Percentiles rank a stretch among this genome's conserved stretches.
Conservation (phyloP, 35 echinoderm and acorn worm species). For the Eucidaris tribuloides region DNA sequence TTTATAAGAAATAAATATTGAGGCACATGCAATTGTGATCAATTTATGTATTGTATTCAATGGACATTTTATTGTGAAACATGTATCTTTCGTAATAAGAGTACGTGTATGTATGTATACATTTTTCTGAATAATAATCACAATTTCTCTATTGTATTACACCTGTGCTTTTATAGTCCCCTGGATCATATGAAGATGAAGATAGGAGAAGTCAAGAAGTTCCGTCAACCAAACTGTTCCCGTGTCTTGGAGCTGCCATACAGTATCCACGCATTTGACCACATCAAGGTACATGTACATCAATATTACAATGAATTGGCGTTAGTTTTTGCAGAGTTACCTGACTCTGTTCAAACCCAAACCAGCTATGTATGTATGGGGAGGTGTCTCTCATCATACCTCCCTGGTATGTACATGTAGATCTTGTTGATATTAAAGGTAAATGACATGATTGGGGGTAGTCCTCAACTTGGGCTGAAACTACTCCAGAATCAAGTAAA, state of each 20-base stretch:
- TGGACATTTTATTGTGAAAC: not conserved
- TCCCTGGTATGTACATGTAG: no score
- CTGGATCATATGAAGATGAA: conserved; percentile 53
- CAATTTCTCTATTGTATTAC: not conserved
- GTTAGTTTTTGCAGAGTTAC: no score
- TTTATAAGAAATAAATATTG: not conserved
- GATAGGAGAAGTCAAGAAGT: conserved; percentile 69
- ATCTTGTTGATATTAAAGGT: no score
- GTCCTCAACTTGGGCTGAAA: no score
- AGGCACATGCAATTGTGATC: not conserved
- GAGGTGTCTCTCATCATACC: no score
- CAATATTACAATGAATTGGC: no score
- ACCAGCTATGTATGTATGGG: no score
- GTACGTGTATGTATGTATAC: not conserved
- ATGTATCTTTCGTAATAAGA: not conserved
- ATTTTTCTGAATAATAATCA: not conserved
- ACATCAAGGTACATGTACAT: conserved; percentile 78
- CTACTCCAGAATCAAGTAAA: no score
- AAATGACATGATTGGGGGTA: no score
- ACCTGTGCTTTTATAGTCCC: conserved; percentile 32
- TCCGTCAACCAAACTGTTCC: conserved; percentile 83
- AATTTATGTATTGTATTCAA: not conserved
- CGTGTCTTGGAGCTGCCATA: conserved; percentile 62
- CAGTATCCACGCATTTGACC: conserved; percentile 89
- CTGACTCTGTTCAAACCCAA: no score